A percentile compares a stretch with the other conserved stretches of the same genome.
These are phyloP conservation scores for Lepidonotus clava DNA, from an alignment of 2,888 invertebrate genomes.

Conservation along the genomic window DNA sequence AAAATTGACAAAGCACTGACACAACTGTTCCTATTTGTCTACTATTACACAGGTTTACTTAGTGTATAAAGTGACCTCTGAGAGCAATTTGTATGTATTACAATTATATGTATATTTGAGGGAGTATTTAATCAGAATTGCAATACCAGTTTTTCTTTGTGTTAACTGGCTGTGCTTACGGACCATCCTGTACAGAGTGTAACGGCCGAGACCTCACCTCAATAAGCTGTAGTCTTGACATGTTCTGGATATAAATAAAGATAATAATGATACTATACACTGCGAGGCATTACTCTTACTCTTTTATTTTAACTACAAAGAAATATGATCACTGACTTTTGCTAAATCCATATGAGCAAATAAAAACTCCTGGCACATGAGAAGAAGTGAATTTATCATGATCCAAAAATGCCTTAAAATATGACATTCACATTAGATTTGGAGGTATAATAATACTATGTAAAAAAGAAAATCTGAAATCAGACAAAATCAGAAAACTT, in stretches of 20 bases:
- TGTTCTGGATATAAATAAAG: slow-evolving; percentile 38
- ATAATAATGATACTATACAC: slow-evolving; percentile 16
- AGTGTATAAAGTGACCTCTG: background rate
- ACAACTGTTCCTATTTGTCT: background rate
- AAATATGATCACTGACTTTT: too few species aligned
- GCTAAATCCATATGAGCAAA: too few species aligned
- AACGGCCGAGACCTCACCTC: background rate
- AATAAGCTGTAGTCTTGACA: slow-evolving; percentile 26
- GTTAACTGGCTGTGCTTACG: slow-evolving; percentile 23
- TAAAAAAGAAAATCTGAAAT: too few species aligned
- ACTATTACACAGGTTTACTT: background rate
- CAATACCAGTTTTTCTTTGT: slow-evolving; percentile 9
- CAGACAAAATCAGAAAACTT: too few species aligned
- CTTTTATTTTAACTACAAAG: too few species aligned
- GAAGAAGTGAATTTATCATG: too few species aligned
- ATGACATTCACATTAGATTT: too few species aligned
- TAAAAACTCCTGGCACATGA: too few species aligned
- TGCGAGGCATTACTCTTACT: too few species aligned
- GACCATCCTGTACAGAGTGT: background rate
- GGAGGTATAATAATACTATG: too few species aligned
- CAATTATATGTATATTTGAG: slow-evolving; percentile 35
- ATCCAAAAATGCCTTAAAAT: too few species aligned
- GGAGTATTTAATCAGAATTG: slow-evolving; percentile 10
- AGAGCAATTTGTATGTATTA: slow-evolving; percentile 19
- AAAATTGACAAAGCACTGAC: background rate